phyloP scores from a whole-genome alignment of 2,797 vertebrate genomes.

The Chloroceryle amazona region DNA sequence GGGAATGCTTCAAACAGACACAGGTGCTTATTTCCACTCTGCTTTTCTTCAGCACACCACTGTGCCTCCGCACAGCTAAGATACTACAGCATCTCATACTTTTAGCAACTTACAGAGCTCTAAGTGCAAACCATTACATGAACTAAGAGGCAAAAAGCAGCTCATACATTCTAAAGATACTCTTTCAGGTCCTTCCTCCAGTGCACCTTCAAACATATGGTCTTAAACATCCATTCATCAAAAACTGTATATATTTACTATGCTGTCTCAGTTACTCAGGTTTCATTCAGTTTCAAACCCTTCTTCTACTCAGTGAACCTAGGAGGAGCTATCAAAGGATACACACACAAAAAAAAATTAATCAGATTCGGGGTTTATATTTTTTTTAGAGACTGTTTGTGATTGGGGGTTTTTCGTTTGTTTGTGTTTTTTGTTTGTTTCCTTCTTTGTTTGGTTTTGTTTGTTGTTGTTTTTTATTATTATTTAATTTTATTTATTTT shows the following conservation, averaged over 20 bases:
- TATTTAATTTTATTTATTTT: not conserved
- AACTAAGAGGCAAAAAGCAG: not conserved
- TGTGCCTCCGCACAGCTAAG: slow-evolving; percentile 13
- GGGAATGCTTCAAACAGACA: not conserved
- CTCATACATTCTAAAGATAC: not conserved
- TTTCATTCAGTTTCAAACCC: not conserved
- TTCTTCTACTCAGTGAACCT: not conserved
- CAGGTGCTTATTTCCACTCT: not conserved
- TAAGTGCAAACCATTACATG: slow-evolving; percentile 14
- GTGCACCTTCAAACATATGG: not conserved
- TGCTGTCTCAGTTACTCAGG: not conserved
- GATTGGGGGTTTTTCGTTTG: not conserved
- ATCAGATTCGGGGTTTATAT: accelerated
- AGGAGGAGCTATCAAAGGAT: not conserved
- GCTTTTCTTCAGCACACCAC: slow-evolving; percentile 1
- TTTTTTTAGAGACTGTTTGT: not conserved
- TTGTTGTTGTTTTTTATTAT: not conserved
- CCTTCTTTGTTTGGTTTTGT: not conserved
- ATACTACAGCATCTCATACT: slow-evolving; percentile 36
- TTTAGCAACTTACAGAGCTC: slow-evolving; percentile 40
- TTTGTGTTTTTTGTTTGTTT: not conserved
- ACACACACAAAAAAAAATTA: not conserved
- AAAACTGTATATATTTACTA: not conserved
- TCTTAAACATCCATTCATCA: not conserved
- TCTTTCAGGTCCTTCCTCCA: not conserved